These are phyloP conservation scores for Paramuricea clavata DNA, from an alignment of 92 coral and sea anemone genomes.

Conservation along the genomic window DNA sequence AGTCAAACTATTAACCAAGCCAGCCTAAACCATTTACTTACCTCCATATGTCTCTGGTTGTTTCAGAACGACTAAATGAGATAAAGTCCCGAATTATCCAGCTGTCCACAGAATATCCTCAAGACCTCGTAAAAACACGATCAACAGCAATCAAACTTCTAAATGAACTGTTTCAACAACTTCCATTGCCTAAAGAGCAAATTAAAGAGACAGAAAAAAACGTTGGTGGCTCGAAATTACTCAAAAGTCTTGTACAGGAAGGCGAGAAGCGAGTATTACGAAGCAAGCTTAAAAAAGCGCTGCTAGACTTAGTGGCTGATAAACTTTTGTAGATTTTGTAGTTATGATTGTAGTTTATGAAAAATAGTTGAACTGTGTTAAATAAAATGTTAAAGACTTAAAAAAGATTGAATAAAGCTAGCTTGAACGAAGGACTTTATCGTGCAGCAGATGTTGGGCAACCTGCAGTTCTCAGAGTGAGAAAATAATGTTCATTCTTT, in stretches of 20 bases:
- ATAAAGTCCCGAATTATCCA: conserved; percentile 79
- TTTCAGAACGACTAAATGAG: conserved; percentile 80
- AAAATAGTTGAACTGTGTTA: not conserved
- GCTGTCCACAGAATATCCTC: conserved; percentile 81
- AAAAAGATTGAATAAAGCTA: not conserved
- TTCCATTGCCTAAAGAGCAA: conserved; percentile 80
- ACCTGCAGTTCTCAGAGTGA: too few relatives aligned
- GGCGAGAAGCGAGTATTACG: conserved; percentile 77
- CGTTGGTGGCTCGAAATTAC: conserved; percentile 79
- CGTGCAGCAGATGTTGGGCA: too few relatives aligned
- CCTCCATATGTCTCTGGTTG: not conserved
- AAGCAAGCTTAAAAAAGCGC: conserved; percentile 83
- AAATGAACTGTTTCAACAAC: conserved; percentile 84
- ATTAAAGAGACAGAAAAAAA: conserved; percentile 75
- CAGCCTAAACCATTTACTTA: not conserved
- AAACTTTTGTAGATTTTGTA: conserved; percentile 71
- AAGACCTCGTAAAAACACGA: conserved; percentile 75
- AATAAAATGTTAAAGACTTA: not conserved
- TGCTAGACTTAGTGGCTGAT: conserved; percentile 89
- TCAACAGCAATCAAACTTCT: conserved; percentile 81
- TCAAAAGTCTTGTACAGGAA: conserved; percentile 73
- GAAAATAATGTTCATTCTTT: too few relatives aligned
- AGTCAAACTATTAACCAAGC: too few relatives aligned
- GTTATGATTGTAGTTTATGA: not conserved
- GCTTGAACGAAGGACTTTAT: too few relatives aligned